Conservation (phyloP, 1,140 invertebrate genomes). For the Vanessa tameamea region DNA sequence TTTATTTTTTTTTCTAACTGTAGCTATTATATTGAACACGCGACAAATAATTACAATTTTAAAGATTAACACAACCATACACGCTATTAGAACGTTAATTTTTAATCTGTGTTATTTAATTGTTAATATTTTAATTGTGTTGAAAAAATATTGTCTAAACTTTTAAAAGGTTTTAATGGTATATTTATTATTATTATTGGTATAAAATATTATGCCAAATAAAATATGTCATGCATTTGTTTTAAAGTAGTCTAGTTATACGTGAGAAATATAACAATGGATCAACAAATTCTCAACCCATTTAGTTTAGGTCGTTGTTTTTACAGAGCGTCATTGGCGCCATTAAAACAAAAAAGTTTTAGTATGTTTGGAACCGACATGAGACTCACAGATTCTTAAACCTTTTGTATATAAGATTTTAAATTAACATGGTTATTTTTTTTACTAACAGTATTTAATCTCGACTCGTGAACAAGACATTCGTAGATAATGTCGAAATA, state of each 20-base stretch:
- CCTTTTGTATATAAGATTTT: neutral
- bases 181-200: too few relatives aligned
- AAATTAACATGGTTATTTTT: too few relatives aligned
- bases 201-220: neutral
- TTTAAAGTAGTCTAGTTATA: neutral
- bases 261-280: neutral
- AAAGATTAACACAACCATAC: neutral
- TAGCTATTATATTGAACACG: neutral
- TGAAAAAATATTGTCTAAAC: too few relatives aligned
- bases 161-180: too few relatives aligned
- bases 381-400: neutral
- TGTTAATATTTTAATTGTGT: neutral
- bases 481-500: too few relatives aligned
- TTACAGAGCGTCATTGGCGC: neutral
- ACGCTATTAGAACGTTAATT: neutral
- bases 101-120: neutral
- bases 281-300: constrained; percentile 1
- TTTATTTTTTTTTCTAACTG: neutral
- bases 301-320: neutral
- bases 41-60: neutral
- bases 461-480: too few relatives aligned
- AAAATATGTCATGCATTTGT: neutral
- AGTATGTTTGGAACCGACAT: neutral
- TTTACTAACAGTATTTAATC: too few relatives aligned
- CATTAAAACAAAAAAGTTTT: neutral